These are phyloP conservation scores for Chiroxiphia lanceolata DNA, from an alignment of 2,797 vertebrate species.

Conservation along the genomic window DNA sequence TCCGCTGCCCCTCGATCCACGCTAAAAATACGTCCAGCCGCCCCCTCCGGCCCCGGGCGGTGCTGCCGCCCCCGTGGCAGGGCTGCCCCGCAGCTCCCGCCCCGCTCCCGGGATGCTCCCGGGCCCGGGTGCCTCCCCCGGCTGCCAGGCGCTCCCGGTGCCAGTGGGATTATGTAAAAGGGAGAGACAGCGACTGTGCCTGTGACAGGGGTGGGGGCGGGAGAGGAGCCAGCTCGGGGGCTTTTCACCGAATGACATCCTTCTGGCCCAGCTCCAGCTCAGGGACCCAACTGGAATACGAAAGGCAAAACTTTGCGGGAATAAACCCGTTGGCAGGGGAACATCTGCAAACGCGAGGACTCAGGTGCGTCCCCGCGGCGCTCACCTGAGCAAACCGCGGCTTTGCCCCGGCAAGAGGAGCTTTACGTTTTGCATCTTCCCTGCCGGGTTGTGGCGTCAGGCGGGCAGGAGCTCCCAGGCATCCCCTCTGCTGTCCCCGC, in stretches of 20 bases:
- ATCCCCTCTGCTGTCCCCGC: not conserved
- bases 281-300: not conserved
- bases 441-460: not conserved
- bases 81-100: not conserved
- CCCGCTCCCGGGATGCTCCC: not conserved
- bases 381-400: not conserved
- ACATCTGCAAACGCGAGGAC: not conserved
- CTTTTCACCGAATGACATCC: not conserved
- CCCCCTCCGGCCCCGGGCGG: not conserved
- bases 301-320: not conserved
- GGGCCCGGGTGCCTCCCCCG: constrained; percentile 45
- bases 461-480: not conserved
- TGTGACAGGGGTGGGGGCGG: constrained; percentile 42
- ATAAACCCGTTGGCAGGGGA: accelerated
- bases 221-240: constrained; percentile 30
- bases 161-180: constrained; percentile 62
- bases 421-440: accelerated
- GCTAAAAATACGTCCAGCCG: not conserved
- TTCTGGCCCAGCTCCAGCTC: constrained; percentile 57
- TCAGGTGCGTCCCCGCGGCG: not conserved
- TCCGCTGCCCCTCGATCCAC: not conserved
- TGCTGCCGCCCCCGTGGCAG: not conserved
- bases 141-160: constrained; percentile 21
- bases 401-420: not conserved
- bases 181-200: not conserved